Evolutionary conservation across 2,113 vertebrate genomes (phyloP), one percentile per base, ranked within the genome.

Genomic region (Notarius quadriscutis): DNA sequence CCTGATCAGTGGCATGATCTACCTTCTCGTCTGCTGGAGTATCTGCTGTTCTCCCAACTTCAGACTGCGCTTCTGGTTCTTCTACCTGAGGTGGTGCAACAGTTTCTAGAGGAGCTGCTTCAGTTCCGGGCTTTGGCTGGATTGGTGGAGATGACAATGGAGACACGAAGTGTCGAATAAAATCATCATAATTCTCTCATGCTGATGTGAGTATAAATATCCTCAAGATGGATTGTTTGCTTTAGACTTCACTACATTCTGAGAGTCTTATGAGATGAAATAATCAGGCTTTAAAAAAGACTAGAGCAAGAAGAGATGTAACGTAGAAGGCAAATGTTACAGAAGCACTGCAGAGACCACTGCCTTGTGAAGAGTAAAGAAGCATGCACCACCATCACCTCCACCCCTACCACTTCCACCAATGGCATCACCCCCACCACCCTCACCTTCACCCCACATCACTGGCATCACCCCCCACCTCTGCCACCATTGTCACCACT

Each of bases 1-100:
- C 67, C 30, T 41, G 30, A 71, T 41, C 14, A 41, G 69, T 63
- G 58, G 17, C 58, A 10, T 50, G 14, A 9, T 51, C 53, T 20
- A 87, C 79, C 86, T 82, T 48, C 15, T 34, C 63, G 1, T 72
- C 78, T 72, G 78, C 20, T 57, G 51, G 77, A 67, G 65, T 22
- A 55, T 81, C 50, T 57, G 20, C 58, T n/a, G 63, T 10, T 27
- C 5, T 82, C 17, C 53, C 79, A n/a, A 67, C 25, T 87, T 82
- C 79, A 82, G n/a, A 7, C 7, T 25, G 63, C 0, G 27, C 20
- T 17, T 71, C 50, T 55, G 17, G 60, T 80, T 34, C 9, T 81
- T 57, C 65, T n/a, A 6, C 65, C 63, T 58, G 18, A 80, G 3
- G 53, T 7, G 14, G 71, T 50, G 17, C 48, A 1, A 11, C 10